A percentile compares a stretch with the other conserved stretches of the same genome.
These are phyloP conservation scores for Liparis tanakae DNA, from an alignment of 2,797 vertebrate genomes.

Conservation along the genomic window DNA sequence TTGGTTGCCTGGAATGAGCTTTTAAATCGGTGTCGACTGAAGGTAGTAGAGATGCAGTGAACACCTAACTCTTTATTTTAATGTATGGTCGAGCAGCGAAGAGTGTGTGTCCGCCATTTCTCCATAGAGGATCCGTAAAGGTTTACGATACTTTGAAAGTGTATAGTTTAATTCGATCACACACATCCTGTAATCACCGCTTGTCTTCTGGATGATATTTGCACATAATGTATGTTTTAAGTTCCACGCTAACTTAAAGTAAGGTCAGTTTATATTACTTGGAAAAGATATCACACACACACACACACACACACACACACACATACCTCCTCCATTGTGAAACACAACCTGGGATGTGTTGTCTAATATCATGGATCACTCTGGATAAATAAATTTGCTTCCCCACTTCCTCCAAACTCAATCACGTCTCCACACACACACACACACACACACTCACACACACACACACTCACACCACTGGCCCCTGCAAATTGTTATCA, in stretches of 20 bases:
- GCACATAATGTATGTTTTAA: conserved; percentile 4
- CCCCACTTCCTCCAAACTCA: conserved; percentile 35
- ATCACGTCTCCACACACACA: conserved; percentile 12
- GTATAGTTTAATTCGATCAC: conserved; percentile 25
- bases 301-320: conserved; percentile 1
- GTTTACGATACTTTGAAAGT: conserved; percentile 39
- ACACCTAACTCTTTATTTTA: not conserved
- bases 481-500: conserved; percentile 55
- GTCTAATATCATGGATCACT: conserved; percentile 55
- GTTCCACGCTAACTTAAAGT: conserved; percentile 8
- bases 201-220: conserved; percentile 26
- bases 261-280: conserved; percentile 8
- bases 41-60: not conserved
- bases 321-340: conserved; percentile 23
- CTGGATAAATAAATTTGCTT: conserved; percentile 59
- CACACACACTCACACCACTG: conserved; percentile 30
- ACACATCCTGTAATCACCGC: conserved; percentile 11
- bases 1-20: conserved; percentile 28
- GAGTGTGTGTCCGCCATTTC: not conserved
- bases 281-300: not conserved
- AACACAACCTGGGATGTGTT: conserved; percentile 44
- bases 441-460: conserved; percentile 28
- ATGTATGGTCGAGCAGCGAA: not conserved
- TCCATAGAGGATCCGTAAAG: conserved; percentile 25
- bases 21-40: conserved; percentile 19